phyloP scores from a whole-genome alignment of 2,797 vertebrate genomes.

The Lithobates pipiens region DNA sequence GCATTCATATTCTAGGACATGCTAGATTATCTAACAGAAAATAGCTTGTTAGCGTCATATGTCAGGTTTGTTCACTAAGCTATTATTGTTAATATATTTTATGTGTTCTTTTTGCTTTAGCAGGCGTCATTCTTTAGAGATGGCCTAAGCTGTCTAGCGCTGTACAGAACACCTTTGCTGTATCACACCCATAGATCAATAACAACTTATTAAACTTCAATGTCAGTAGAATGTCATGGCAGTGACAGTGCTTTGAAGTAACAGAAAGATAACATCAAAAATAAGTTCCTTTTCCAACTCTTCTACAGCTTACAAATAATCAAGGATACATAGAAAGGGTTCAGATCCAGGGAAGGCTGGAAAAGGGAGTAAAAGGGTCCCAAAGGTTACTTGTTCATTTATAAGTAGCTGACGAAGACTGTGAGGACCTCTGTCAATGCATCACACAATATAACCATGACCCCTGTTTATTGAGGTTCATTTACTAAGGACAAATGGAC shows the following conservation, averaged over 20 bases:
- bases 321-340: neutral
- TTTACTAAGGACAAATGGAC: no score
- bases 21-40: neutral
- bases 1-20: neutral
- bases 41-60: constrained; percentile 1
- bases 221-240: neutral
- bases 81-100: neutral
- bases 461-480: no score
- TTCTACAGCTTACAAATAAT: neutral
- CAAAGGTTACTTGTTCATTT: neutral
- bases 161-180: neutral
- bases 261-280: neutral
- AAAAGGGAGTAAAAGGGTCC: neutral
- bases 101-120: neutral
- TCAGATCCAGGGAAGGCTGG: neutral
- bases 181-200: neutral
- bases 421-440: no score
- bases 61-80: neutral
- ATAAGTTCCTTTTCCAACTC: neutral
- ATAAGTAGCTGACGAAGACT: no score
- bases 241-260: neutral
- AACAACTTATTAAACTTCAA: neutral
- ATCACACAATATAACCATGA: no score
- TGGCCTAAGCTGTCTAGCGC: neutral
- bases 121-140: neutral